These are phyloP conservation scores for Xiphophorus couchianus DNA, from an alignment of 2,113 vertebrate genomes.

Conservation along the genomic window DNA sequence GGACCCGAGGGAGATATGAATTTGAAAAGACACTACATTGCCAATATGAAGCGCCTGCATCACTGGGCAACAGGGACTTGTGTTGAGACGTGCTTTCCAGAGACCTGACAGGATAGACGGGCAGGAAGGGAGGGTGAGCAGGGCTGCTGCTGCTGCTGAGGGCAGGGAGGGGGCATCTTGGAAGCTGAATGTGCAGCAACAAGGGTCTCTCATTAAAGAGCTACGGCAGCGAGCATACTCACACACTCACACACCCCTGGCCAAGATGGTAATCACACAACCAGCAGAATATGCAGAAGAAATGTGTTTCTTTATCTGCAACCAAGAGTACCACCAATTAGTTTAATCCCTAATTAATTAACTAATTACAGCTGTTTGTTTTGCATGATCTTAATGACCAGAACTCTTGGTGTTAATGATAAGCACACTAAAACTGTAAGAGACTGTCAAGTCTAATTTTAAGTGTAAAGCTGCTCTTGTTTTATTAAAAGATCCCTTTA, in stretches of 20 bases:
- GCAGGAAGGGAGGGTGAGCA: neutral
- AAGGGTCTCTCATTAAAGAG: conserved; percentile 54
- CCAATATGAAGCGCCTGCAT: conserved; percentile 51
- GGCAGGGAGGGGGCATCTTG: conserved; percentile 1
- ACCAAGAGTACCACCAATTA: neutral
- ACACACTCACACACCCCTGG: conserved; percentile 17
- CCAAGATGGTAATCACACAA: conserved; percentile 13
- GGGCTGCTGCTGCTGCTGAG: neutral
- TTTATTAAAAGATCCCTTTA: neutral
- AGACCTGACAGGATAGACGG: conserved; percentile 46
- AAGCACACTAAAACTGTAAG: neutral
- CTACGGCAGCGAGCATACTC: conserved; percentile 6
- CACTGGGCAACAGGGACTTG: conserved; percentile 54
- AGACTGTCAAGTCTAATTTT: neutral
- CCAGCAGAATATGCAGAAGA: conserved; percentile 2
- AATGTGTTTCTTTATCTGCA: conserved; percentile 2
- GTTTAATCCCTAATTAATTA: neutral
- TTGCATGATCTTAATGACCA: neutral
- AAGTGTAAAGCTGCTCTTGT: neutral
- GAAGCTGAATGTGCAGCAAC: conserved; percentile 43
- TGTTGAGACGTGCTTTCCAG: conserved; percentile 55
- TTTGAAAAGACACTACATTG: conserved; percentile 63
- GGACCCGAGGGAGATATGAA: conserved; percentile 66
- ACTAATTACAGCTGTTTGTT: neutral
- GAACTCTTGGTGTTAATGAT: neutral